Percentiles rank a stretch among this genome's conserved stretches.
Evolutionary conservation across 2,888 invertebrate genomes (phyloP).

Genomic region (Aphelenchoides bicaudatus): DNA sequence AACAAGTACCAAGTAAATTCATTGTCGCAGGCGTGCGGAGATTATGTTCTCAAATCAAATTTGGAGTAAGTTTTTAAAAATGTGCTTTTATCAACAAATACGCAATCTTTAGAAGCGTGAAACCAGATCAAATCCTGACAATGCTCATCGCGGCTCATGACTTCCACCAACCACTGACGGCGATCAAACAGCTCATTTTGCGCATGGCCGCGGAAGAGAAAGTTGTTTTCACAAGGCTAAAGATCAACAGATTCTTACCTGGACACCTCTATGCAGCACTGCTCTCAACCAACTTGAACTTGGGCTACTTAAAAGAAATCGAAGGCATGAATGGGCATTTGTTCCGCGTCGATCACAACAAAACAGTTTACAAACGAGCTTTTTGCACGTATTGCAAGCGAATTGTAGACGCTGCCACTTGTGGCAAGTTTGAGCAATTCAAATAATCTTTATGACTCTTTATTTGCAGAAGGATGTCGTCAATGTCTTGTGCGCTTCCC

Average conservation of each 20-base stretch:
- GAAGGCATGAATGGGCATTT: slow-evolving; percentile 37
- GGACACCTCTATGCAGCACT: slow-evolving; percentile 52
- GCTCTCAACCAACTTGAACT: slow-evolving; percentile 50
- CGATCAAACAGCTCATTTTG: slow-evolving; percentile 21
- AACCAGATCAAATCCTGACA: slow-evolving; percentile 52
- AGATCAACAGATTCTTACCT: slow-evolving; percentile 46
- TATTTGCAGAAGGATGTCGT: no score
- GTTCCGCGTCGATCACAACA: slow-evolving; percentile 40
- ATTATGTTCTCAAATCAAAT: slow-evolving; percentile 38
- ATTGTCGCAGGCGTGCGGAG: slow-evolving; percentile 47
- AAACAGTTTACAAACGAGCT: slow-evolving; percentile 37
- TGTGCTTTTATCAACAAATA: no score
- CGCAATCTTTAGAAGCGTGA: slow-evolving; percentile 41
- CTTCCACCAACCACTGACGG: slow-evolving; percentile 30
- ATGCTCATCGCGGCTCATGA: slow-evolving; percentile 49
- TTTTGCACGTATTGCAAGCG: slow-evolving; percentile 45
- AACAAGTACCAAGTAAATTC: slow-evolving; percentile 51
- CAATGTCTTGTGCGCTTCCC: slow-evolving; percentile 43
- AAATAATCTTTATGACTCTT: no score
- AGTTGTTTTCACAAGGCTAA: slow-evolving; percentile 45
- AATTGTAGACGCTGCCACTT: slow-evolving; percentile 41
- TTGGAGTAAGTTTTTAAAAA: slow-evolving; percentile 37
- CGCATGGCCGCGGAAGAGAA: slow-evolving; percentile 48
- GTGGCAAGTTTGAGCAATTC: no score
- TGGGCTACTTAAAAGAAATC: slow-evolving; percentile 34